Evolutionary conservation across 2,797 vertebrate genomes (phyloP).

Genomic region (Oryzias dopingdopingensis): DNA sequence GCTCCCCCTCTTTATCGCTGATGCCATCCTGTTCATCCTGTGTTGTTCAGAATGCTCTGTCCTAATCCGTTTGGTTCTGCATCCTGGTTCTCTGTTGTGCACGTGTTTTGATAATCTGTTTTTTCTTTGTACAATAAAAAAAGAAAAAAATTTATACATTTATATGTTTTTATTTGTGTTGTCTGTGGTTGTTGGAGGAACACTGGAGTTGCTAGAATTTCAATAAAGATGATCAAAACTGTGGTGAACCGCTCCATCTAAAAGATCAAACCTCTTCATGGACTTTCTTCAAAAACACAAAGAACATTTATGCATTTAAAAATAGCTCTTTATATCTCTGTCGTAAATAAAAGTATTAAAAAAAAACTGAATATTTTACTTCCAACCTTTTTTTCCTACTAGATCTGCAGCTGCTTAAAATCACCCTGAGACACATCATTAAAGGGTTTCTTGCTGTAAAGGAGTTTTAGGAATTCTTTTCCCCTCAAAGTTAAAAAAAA

Average conservation of each 20-base stretch:
- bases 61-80: slow-evolving; percentile 28
- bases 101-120: slow-evolving; percentile 61
- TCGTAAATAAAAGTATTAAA: too few relatives aligned
- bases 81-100: slow-evolving; percentile 39
- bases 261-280: background rate
- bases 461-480: too few relatives aligned
- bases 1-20: slow-evolving; percentile 13
- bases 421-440: too few relatives aligned
- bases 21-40: slow-evolving; percentile 23
- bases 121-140: slow-evolving; percentile 41
- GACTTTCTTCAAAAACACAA: too few relatives aligned
- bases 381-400: too few relatives aligned
- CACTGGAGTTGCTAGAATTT: slow-evolving; percentile 50
- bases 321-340: too few relatives aligned
- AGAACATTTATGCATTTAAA: too few relatives aligned
- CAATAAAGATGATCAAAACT: slow-evolving; percentile 49
- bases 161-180: slow-evolving; percentile 50
- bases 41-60: slow-evolving; percentile 15
- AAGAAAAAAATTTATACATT: slow-evolving; percentile 25
- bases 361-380: too few relatives aligned
- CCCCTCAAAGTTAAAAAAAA: too few relatives aligned
- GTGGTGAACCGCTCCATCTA: background rate
- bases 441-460: too few relatives aligned
- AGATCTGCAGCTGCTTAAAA: too few relatives aligned
- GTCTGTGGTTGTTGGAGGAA: slow-evolving; percentile 61